Conservation (phyloP, 1,140 invertebrate species). For the Macrobrachium rosenbergii region DNA sequence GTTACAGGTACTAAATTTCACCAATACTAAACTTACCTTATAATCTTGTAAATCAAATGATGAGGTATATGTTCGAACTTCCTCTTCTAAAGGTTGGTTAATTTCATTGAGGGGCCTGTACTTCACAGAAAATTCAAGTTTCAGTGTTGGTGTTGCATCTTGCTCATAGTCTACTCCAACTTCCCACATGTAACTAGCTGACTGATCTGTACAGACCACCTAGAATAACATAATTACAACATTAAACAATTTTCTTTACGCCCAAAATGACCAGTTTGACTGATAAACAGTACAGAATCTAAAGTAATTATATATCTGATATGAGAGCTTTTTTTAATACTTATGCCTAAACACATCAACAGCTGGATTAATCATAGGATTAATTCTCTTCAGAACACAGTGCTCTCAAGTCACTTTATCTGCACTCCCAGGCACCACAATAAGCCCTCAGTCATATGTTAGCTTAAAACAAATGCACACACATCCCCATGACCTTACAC, state of each 20-base stretch:
- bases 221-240: slow-evolving; percentile 67
- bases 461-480: too few species aligned
- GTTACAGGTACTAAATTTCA: neutral
- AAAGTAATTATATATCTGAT: too few species aligned
- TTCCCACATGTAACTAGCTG: slow-evolving; percentile 87
- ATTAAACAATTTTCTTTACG: neutral
- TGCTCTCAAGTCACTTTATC: too few species aligned
- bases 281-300: too few species aligned
- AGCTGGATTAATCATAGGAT: too few species aligned
- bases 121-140: slow-evolving; percentile 79
- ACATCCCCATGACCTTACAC: too few species aligned
- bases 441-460: too few species aligned
- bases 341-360: too few species aligned
- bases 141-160: slow-evolving; percentile 73
- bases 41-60: slow-evolving; percentile 78
- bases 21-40: slow-evolving; percentile 72
- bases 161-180: slow-evolving; percentile 75
- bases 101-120: slow-evolving; percentile 75
- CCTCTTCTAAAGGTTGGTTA: slow-evolving; percentile 66
- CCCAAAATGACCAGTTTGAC: too few species aligned
- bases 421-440: too few species aligned
- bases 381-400: too few species aligned
- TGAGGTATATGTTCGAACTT: slow-evolving; percentile 18
- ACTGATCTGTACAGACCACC: slow-evolving; percentile 78
- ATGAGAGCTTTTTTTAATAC: too few species aligned